Evolutionary conservation across 2,888 invertebrate species (phyloP), one percentile per base, ranked within the genome.

Genomic region (Cynaeus angustus): DNA sequence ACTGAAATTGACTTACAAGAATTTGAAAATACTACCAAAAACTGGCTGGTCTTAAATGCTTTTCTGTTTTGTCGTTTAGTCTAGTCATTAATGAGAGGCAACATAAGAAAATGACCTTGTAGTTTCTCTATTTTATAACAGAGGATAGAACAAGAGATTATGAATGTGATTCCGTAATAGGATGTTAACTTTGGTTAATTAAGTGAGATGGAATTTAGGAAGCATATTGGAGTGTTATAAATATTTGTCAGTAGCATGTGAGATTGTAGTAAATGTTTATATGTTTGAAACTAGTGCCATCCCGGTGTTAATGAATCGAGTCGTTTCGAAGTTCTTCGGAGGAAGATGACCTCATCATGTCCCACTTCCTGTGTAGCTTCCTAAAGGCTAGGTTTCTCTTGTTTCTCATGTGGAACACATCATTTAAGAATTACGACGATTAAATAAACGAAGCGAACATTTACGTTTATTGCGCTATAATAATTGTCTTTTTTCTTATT

Each of bases 301-400:
- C 30, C 33, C 7, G 26, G 55, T 55, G 38, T 16, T 38, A 21
- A 55, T 56, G 16, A 56, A 56, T 43, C 21, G n/a, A 26, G 14
- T 56, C 21, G 14, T 26, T 56, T 45, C 14, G 26, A 43, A 53
- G 4, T 37, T 14, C 48, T 64, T 64, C 13, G 53, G 21, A 56
- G 43, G 65, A 53, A 61, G 68, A 61, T 70, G 69, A 70, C 69
- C 69, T 66, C 66, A 70, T 46, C 61, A 53, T 66, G 69, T 45
- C 53, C 69, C 55, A 66, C 69, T 66, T 70, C 58, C 66, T 59
- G 38, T 46, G 52, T 56, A 43, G 52, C 38, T 59, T 59, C 59
- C 69, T 52, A 58, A 69, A 69, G 69, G 69, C 69, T 55, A 70
- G 59, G 69, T 70, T 70, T 70, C 69, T 70, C 65, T 65, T 70